Base-by-base conservation (phyloP, 2,888 invertebrate genomes). In the Drosophila picticornis region DNA sequence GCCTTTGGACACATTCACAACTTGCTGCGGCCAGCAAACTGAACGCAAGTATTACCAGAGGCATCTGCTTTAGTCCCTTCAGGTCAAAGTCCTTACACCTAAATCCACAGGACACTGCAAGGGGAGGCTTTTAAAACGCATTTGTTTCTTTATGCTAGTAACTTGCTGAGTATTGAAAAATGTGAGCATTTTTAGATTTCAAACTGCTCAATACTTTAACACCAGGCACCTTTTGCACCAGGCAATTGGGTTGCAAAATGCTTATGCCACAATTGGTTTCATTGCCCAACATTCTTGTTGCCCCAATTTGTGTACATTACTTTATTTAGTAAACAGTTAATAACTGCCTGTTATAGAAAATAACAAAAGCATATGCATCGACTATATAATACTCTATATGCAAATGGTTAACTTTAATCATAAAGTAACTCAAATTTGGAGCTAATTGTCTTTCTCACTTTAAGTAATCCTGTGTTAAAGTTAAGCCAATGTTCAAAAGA, bases 1-100 rank as follows among this genome's bases (percentile, higher is more conserved):
- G 85, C 82, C 88, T 75, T 59, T 74, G 77, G 81, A 74, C 75
- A 81, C 77, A 77, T 83, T 81, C 88, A 90, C 74, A 85, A 83
- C 86, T 77, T 80, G 70, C 76, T 77, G 72, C 53, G 72, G 83
- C 76, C 70, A 64, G 75, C 68, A 67, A 60, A 48, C 78, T 48
- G 80, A 51, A 64, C 55, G 52, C 51, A 38, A 38, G 38, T 36
- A 11, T 56, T 27, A 27, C 40, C 36, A 25, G 34, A 34, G 34
- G 34, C 53, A 7, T 55, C 27, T 19, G 11, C 32, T 25, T 4
- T 22, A 11, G 36, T 40, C 27, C 9, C 16, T 36, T 29, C 11
- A 13, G 2, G 38, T n/a, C n/a, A 38, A 27, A 9, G 38, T 55
- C 19, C 55, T 32, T 38, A 29, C 36, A 25, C 32, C 4, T 31